phyloP scores from a whole-genome alignment of 2,113 vertebrate genomes.

The Nyctibius bracteatus region DNA sequence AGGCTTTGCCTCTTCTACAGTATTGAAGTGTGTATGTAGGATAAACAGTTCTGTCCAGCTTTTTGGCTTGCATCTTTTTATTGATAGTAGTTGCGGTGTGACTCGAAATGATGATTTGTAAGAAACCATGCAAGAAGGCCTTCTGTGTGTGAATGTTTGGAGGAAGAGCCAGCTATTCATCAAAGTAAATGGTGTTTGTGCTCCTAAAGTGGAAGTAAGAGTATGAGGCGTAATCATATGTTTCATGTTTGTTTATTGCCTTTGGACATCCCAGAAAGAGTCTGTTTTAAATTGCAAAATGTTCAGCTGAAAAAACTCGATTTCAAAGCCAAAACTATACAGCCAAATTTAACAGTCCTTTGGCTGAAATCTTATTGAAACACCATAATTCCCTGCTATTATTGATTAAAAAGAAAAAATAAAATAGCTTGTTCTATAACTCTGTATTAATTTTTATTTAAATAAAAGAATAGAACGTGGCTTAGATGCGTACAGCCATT shows the following conservation, averaged over 20 bases:
- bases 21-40: not conserved
- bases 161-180: constrained; percentile 13
- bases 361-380: not conserved
- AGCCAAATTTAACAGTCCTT: not conserved
- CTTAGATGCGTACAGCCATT: not conserved
- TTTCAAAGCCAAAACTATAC: not conserved
- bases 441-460: not conserved
- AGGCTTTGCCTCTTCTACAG: not conserved
- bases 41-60: not conserved
- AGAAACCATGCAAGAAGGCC: not conserved
- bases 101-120: not conserved
- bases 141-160: not conserved
- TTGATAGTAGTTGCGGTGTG: not conserved
- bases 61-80: not conserved
- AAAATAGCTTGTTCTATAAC: not conserved
- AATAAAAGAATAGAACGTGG: not conserved
- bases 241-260: constrained; percentile 43
- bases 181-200: constrained; percentile 2
- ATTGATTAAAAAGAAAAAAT: not conserved
- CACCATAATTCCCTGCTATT: not conserved
- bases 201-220: constrained; percentile 30
- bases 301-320: constrained; percentile 18
- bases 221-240: not conserved
- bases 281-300: constrained; percentile 28
- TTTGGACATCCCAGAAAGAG: constrained; percentile 35